These are phyloP conservation scores for Cebidichthys violaceus DNA, from an alignment of 2,113 vertebrate genomes.

Conservation along the genomic window DNA sequence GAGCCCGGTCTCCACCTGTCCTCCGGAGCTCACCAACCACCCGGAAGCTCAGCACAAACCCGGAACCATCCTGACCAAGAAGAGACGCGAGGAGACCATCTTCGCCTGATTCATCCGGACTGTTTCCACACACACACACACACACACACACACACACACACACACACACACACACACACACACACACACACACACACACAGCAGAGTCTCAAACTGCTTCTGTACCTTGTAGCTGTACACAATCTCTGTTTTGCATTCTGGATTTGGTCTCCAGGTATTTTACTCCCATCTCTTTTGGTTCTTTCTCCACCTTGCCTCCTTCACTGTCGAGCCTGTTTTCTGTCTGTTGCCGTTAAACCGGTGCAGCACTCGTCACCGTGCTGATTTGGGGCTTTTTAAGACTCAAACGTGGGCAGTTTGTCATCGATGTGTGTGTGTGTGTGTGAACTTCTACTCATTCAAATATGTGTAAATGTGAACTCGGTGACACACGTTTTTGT, in stretches of 20 bases:
- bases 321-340: not conserved
- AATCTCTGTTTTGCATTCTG: not conserved
- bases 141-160: not conserved
- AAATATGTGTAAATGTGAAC: not conserved
- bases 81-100: constrained; percentile 97
- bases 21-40: constrained; percentile 95
- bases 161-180: not conserved
- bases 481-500: not conserved
- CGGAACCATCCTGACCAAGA: constrained; percentile 98
- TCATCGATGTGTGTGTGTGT: not conserved
- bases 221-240: not conserved
- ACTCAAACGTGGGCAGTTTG: not conserved
- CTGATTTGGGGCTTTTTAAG: not conserved
- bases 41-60: constrained; percentile 98
- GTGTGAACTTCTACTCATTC: not conserved
- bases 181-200: not conserved
- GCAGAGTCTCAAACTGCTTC: constrained; percentile 3
- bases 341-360: not conserved
- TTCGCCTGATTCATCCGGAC: constrained; percentile 87
- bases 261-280: constrained; percentile 9
- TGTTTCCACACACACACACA: not conserved
- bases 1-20: constrained; percentile 96
- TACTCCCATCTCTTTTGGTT: not conserved
- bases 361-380: not conserved
- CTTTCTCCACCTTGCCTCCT: not conserved